Evolutionary conservation across 2,797 vertebrate species (phyloP).

Genomic region (Serranus cabrilla): DNA sequence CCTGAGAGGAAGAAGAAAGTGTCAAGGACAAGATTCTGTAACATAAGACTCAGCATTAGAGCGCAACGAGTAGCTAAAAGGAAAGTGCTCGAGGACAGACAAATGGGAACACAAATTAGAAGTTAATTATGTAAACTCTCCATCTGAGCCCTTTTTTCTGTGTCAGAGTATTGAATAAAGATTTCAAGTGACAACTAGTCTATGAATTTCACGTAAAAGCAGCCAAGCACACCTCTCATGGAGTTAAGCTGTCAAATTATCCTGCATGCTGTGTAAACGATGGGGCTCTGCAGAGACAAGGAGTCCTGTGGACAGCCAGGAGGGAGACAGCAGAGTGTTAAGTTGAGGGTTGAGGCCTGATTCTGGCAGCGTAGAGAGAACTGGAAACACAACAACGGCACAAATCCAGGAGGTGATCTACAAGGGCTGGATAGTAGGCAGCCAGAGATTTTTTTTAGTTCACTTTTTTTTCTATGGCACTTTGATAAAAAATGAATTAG

Average conservation of each 20-base stretch:
- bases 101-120: slow-evolving; percentile 55
- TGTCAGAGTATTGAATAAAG: slow-evolving; percentile 47
- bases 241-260: slow-evolving; percentile 64
- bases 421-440: slow-evolving; percentile 21
- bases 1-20: slow-evolving; percentile 24
- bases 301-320: slow-evolving; percentile 36
- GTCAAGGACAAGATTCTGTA: slow-evolving; percentile 40
- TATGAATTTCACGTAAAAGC: slow-evolving; percentile 51
- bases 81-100: slow-evolving; percentile 40
- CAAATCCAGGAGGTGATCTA: slow-evolving; percentile 35
- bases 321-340: slow-evolving; percentile 21
- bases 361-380: slow-evolving; percentile 14
- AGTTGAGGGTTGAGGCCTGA: slow-evolving; percentile 21
- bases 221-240: slow-evolving; percentile 50
- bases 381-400: slow-evolving; percentile 27
- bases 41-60: slow-evolving; percentile 29
- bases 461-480: slow-evolving; percentile 16
- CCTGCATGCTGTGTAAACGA: slow-evolving; percentile 40
- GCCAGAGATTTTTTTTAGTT: slow-evolving; percentile 11
- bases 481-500: slow-evolving; percentile 64
- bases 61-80: slow-evolving; percentile 18
- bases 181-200: slow-evolving; percentile 60
- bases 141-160: slow-evolving; percentile 36
- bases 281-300: slow-evolving; percentile 42
- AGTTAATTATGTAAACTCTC: slow-evolving; percentile 64